Evolutionary conservation across 2,797 vertebrate genomes (phyloP).

Genomic region (Tauraco hartlaubi): DNA sequence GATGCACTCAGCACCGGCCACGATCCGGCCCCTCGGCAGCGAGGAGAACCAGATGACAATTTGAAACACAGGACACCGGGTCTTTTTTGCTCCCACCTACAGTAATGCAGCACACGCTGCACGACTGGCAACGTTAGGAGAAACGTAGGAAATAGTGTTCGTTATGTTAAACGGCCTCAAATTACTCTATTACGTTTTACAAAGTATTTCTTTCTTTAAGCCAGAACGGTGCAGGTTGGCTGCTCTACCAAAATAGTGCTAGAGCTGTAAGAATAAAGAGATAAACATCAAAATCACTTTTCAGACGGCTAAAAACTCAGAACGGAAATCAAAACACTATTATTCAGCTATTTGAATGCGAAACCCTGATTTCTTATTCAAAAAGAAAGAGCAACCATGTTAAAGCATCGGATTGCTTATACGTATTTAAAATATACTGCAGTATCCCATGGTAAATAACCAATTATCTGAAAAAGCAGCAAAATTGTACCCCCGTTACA

Average conservation of each 20-base stretch:
- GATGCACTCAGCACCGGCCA: background rate
- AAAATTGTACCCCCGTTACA: background rate
- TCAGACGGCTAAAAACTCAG: background rate
- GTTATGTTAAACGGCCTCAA: conserved; percentile 43
- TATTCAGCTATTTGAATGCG: background rate
- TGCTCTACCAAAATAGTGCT: background rate
- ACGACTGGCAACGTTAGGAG: conserved; percentile 7
- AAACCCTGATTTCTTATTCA: background rate
- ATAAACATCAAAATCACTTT: background rate
- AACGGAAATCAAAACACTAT: background rate
- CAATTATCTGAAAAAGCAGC: background rate
- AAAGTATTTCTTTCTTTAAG: conserved; percentile 49
- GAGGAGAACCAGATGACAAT: conserved; percentile 59
- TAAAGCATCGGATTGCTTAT: background rate
- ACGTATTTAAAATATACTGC: background rate
- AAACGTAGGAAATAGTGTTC: conserved; percentile 57
- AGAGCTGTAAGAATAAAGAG: background rate
- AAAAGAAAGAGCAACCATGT: background rate
- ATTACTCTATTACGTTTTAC: conserved; percentile 46
- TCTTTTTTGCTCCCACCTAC: conserved; percentile 45
- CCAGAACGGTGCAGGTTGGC: background rate
- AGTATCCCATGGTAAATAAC: background rate
- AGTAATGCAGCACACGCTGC: conserved; percentile 72
- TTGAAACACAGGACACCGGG: conserved; percentile 82
- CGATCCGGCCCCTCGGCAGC: background rate